Conservation (phyloP, 2,113 vertebrate genomes). For the Alexandromys fortis region DNA sequence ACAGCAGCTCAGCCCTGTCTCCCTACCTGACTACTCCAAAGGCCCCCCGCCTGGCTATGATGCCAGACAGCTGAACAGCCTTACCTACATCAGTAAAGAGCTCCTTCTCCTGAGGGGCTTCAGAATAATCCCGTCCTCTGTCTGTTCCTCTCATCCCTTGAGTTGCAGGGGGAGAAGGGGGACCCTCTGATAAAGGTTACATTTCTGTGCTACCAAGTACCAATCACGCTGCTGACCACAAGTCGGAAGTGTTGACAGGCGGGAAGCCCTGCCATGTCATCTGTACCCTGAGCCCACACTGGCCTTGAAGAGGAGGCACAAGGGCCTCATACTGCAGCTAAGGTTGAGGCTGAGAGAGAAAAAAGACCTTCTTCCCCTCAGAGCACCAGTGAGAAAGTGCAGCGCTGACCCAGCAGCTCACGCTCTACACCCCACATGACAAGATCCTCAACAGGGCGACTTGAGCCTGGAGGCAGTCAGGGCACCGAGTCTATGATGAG, state of each 20-base stretch:
- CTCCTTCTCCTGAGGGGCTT: conserved; percentile 34
- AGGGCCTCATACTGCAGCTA: not conserved
- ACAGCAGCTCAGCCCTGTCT: conserved; percentile 46
- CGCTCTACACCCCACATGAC: not conserved
- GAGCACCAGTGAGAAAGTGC: not conserved
- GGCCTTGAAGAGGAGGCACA: not conserved
- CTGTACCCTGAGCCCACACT: not conserved
- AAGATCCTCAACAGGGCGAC: not conserved
- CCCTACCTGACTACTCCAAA: conserved; percentile 53
- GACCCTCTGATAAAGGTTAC: not conserved
- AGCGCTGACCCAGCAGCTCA: not conserved
- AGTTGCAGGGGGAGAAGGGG: not conserved
- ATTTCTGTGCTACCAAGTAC: not conserved
- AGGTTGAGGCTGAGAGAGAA: not conserved
- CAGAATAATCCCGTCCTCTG: not conserved
- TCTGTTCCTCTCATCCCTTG: not conserved
- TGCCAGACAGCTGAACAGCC: conserved; percentile 72
- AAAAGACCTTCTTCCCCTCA: not conserved
- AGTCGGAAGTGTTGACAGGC: not conserved
- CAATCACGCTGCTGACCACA: not conserved
- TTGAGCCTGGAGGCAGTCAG: not conserved
- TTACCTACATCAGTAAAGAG: conserved; percentile 66
- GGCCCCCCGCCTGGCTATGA: conserved; percentile 75
- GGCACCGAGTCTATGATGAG: not conserved
- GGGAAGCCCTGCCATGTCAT: not conserved